phyloP scores from a whole-genome alignment of 2,797 vertebrate species.

The Heterohyrax brucei region DNA sequence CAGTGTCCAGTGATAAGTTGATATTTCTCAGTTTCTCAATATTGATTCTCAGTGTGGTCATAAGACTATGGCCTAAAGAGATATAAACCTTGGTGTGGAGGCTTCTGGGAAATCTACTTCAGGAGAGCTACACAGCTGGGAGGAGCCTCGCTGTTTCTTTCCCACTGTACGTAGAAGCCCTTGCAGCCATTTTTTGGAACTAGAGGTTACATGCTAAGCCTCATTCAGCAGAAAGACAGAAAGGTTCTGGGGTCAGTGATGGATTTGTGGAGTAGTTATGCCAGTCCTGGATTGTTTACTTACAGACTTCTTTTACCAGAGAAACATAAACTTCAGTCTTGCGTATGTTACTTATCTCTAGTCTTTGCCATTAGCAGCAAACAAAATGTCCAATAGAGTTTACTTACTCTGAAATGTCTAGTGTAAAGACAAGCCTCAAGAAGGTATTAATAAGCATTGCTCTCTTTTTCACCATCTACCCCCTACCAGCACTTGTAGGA shows the following conservation, averaged over 20 bases:
- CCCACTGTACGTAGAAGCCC: not conserved
- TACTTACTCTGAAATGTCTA: not conserved
- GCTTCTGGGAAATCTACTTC: not conserved
- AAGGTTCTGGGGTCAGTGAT: not conserved
- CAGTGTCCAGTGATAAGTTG: not conserved
- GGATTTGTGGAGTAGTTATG: not conserved
- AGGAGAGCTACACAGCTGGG: not conserved
- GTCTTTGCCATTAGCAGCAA: not conserved
- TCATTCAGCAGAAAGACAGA: not conserved
- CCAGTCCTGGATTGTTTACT: not conserved
- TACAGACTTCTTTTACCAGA: not conserved
- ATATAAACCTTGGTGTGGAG: not conserved
- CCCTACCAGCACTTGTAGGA: not conserved
- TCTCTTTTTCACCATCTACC: not conserved
- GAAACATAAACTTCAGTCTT: not conserved
- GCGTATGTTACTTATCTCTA: not conserved
- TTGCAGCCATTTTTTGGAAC: not conserved
- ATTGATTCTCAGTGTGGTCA: not conserved
- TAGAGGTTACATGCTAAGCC: not conserved
- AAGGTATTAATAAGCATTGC: not conserved
- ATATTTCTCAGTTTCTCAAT: not conserved
- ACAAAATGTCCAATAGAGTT: not conserved
- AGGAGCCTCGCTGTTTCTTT: not conserved
- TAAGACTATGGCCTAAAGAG: not conserved
- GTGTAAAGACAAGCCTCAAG: not conserved